Evolutionary conservation across 2,113 vertebrate species (phyloP).

Genomic region (Lethenteron camtschaticum): DNA sequence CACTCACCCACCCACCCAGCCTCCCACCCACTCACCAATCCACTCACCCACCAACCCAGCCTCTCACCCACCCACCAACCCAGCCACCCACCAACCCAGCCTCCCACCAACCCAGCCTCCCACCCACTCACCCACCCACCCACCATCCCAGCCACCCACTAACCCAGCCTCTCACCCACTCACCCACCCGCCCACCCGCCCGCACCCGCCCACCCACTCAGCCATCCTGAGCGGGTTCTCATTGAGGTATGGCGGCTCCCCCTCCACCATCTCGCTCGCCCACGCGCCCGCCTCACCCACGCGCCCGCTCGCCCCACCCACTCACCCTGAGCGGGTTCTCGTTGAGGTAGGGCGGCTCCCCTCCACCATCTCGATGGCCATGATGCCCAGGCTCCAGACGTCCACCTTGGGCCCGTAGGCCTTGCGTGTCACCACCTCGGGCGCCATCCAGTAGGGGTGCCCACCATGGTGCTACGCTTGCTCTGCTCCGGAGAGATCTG

Average conservation of each 20-base stretch:
- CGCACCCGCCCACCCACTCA: too few species aligned
- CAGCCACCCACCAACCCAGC: too few species aligned
- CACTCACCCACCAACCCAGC: too few species aligned
- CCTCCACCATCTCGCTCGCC: background rate
- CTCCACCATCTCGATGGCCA: constrained; percentile 99
- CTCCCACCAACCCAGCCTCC: too few species aligned
- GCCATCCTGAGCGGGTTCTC: background rate
- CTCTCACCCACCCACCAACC: too few species aligned
- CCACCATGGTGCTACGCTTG: constrained; percentile 97
- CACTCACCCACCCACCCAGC: too few species aligned
- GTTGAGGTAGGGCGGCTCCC: constrained; percentile 91
- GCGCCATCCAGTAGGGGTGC: constrained; percentile 98
- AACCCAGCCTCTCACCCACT: too few species aligned
- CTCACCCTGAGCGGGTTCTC: constrained; percentile 91
- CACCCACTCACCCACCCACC: too few species aligned
- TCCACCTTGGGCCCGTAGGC: constrained; percentile 94
- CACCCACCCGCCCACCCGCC: too few species aligned
- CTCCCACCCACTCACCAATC: too few species aligned
- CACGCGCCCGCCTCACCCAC: background rate
- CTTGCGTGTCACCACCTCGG: constrained; percentile 87
- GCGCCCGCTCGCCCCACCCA: constrained; percentile 3
- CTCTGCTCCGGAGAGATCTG: constrained; percentile 97
- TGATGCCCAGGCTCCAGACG: constrained; percentile 94
- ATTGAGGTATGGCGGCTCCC: background rate
- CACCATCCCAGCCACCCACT: too few species aligned